Base-by-base conservation (phyloP, 1,140 invertebrate species). In the Brachionus sp. region DNA sequence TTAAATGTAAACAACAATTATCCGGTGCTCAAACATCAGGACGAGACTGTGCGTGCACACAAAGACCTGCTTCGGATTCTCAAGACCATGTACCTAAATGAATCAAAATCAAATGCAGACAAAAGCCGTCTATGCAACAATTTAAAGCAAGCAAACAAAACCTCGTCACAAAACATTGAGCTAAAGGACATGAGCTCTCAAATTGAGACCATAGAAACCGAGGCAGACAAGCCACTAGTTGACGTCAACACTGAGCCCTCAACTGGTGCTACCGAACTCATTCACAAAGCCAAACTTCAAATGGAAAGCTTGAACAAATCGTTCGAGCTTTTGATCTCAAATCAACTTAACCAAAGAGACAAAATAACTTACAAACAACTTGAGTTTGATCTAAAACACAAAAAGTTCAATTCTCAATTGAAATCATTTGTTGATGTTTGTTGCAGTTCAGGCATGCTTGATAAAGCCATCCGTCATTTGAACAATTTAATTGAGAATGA, bases 261-360 rank as follows among this genome's bases (percentile, higher is more conserved):
- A 23, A 0, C 23, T 5, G 13, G 12, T 29, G 3, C 46, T 6
- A 66, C n/a, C 12, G 50, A 80, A 10, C 50, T 80, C 46, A 80
- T 80, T n/a, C 33, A 80, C 33, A 80, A 80, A 33, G 77, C 77
- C n/a, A 80, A 80, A 80, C n/a, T 80, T 13, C 77, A 80, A 80
- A 80, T 80, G 77, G 50, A 80, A 42, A 57, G 37, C 37, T 62
- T 80, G 50, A 80, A 80, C 39, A 57, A 80, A 80, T 80, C 77
- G 13, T 80, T 80, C 57, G 77, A 80, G 35, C 50, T 62, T 33
- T 37, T 80, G 3, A 80, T 80, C 9, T 42, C 33, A n/a, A 9
- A 57, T 66, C 35, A 80, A 42, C 5, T 62, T 13, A 37, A 44
- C 23, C 57, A 80, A 62, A 12, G 33, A 4, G 19, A 75, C 1